Conservation (phyloP, 2,113 vertebrate species). For the Mionectes macconnelli region DNA sequence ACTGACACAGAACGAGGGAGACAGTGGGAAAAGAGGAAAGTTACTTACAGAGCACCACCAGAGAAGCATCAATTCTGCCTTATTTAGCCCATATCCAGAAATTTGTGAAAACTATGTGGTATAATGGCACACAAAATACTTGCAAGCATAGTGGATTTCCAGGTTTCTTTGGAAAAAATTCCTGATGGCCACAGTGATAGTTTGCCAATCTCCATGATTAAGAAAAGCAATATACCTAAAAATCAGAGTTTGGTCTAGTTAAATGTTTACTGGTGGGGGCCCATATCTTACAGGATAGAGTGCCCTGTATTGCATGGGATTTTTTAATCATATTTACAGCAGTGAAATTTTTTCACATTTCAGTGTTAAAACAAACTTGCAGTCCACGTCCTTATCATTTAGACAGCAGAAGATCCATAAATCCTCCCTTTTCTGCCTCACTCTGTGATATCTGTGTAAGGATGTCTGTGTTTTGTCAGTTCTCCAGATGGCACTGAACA, state of each 20-base stretch:
- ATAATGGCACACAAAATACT: neutral
- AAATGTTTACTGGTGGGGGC: neutral
- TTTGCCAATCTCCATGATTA: neutral
- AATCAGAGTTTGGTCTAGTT: neutral
- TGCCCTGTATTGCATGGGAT: rapidly evolving
- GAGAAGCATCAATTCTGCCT: neutral
- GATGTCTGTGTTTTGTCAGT: neutral
- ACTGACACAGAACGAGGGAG: neutral
- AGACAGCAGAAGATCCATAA: neutral
- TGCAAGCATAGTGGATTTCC: neutral
- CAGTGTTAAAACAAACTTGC: neutral
- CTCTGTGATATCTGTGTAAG: neutral
- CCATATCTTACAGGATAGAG: neutral
- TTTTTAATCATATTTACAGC: neutral
- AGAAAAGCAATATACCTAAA: neutral
- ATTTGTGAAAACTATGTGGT: neutral
- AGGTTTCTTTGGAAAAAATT: neutral
- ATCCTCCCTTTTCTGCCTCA: neutral
- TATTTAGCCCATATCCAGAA: neutral
- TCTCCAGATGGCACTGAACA: neutral
- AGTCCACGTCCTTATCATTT: neutral
- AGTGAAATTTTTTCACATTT: neutral
- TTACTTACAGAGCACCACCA: neutral
- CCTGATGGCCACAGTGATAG: neutral
- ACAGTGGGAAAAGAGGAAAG: neutral